phyloP scores from a whole-genome alignment of 2,113 vertebrate species.

The Dinomys branickii region DNA sequence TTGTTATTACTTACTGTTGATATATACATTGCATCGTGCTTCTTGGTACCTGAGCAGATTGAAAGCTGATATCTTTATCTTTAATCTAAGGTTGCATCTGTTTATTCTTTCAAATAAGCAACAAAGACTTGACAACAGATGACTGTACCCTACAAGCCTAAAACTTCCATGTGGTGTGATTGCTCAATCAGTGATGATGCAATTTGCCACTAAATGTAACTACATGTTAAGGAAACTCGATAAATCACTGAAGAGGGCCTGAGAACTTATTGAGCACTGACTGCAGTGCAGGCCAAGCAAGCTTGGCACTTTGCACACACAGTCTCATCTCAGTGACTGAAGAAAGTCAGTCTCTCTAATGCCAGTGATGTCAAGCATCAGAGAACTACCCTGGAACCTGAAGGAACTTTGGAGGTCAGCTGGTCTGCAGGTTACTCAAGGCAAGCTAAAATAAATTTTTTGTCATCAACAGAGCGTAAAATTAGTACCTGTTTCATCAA shows the following conservation, averaged over 20 bases:
- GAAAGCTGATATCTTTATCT: constrained; percentile 22
- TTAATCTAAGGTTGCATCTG: constrained; percentile 29
- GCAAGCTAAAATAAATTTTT: background rate
- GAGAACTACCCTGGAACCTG: background rate
- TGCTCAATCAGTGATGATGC: background rate
- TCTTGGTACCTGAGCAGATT: background rate
- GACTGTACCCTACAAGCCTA: background rate
- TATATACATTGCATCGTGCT: background rate
- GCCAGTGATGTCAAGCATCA: background rate
- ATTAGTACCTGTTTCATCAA: background rate
- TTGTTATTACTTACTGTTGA: background rate
- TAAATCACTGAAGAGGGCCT: background rate
- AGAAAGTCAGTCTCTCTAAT: background rate
- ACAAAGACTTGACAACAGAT: constrained; percentile 16
- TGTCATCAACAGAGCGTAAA: background rate
- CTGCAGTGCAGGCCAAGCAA: background rate
- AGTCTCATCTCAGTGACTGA: background rate
- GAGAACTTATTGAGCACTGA: background rate
- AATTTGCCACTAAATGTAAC: background rate
- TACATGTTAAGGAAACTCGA: background rate
- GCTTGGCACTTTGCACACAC: background rate
- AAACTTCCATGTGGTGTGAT: background rate
- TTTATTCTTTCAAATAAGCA: background rate
- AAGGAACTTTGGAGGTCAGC: background rate
- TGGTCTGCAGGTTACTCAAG: background rate